Percentiles rank a stretch among this genome's conserved stretches.
Evolutionary conservation across 2,797 vertebrate species (phyloP).

Genomic region (Triplophysa bombifrons): DNA sequence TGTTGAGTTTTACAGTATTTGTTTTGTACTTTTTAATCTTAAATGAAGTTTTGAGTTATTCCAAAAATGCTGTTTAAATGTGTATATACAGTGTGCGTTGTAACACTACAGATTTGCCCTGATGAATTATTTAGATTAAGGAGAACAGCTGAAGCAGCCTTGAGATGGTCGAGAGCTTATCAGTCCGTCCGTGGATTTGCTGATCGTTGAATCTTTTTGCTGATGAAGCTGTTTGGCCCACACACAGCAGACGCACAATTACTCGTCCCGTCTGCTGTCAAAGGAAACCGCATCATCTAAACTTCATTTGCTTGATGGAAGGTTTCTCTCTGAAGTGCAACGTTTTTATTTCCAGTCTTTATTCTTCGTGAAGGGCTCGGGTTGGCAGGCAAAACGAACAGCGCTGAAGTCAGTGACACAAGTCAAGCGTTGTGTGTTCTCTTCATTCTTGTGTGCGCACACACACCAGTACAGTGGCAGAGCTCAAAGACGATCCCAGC

Average conservation of each 20-base stretch:
- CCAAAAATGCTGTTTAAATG: not conserved
- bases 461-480: constrained; percentile 9
- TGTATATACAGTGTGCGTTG: not conserved
- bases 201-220: constrained; percentile 47
- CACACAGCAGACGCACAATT: constrained; percentile 26
- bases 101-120: not conserved
- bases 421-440: constrained; percentile 13
- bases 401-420: constrained; percentile 42
- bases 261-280: constrained; percentile 3
- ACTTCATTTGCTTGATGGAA: constrained; percentile 2
- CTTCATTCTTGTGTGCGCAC: constrained; percentile 28
- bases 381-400: constrained; percentile 8
- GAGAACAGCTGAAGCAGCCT: not conserved
- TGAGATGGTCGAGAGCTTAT: constrained; percentile 4
- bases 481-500: constrained; percentile 28
- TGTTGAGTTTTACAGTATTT: not conserved
- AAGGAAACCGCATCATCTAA: not conserved
- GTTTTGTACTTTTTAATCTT: constrained; percentile 10
- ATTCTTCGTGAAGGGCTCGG: not conserved
- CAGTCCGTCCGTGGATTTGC: constrained; percentile 8
- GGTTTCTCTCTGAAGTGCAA: not conserved
- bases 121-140: not conserved
- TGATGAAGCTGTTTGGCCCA: constrained; percentile 49
- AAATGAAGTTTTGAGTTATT: not conserved
- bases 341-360: too few relatives aligned